Percentiles rank a stretch among this genome's conserved stretches.
Conservation (phyloP, 2,113 vertebrate genomes). For the Chloroceryle aenea region DNA sequence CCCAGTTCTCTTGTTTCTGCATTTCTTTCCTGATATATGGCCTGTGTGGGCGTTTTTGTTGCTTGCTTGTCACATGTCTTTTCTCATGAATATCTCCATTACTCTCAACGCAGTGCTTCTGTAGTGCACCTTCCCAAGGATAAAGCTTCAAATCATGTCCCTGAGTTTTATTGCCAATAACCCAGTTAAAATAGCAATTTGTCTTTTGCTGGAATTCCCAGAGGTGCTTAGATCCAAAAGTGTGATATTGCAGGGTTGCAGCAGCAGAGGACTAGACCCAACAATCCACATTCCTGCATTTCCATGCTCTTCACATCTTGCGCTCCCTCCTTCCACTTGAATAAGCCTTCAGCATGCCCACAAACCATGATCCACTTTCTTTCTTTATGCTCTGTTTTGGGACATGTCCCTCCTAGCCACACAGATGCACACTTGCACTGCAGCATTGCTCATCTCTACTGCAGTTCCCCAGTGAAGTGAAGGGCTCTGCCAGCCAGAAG, state of each 20-base stretch:
- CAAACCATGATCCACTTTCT: accelerated
- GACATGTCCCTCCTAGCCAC: background rate
- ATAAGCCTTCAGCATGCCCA: background rate
- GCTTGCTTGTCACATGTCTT: background rate
- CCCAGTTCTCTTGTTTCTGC: background rate
- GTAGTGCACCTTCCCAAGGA: background rate
- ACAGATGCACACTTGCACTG: background rate
- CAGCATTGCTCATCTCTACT: background rate
- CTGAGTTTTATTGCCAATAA: background rate
- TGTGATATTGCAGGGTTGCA: background rate
- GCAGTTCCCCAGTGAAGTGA: background rate
- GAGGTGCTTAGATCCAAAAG: background rate
- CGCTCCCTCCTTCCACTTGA: background rate
- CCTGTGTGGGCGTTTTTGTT: background rate
- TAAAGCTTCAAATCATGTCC: background rate
- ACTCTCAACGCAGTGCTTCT: background rate
- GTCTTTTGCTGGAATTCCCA: background rate
- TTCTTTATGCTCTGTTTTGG: background rate
- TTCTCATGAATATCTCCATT: background rate
- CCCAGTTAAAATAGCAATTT: background rate
- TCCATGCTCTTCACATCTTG: background rate
- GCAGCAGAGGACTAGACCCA: background rate
- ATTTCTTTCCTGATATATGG: background rate
- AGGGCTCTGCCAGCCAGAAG: background rate
- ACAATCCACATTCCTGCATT: background rate